A percentile compares a stretch with the other conserved stretches of the same genome.
Conservation (phyloP, 2,888 invertebrate genomes). For the Pocota personata region DNA sequence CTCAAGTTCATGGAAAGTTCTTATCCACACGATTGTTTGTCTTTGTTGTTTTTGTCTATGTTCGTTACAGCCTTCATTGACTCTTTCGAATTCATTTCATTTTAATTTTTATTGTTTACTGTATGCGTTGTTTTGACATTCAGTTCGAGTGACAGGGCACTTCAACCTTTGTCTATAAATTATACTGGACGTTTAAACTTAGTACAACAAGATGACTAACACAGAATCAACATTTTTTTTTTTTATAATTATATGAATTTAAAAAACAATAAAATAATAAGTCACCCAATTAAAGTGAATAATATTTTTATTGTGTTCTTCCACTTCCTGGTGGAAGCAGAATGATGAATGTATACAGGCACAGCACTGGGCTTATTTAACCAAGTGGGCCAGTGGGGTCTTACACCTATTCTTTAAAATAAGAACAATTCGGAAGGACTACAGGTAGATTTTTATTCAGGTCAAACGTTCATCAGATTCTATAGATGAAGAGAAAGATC, state of each 20-base stretch:
- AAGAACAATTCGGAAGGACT: no score
- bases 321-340: constrained; percentile 7
- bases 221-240: neutral
- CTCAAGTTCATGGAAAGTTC: constrained; percentile 35
- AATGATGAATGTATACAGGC: neutral
- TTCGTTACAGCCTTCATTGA: neutral
- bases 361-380: no score
- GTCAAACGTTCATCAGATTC: no score
- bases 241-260: constrained; percentile 30
- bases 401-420: no score
- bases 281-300: neutral
- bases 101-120: neutral
- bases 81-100: neutral
- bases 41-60: neutral
- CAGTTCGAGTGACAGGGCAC: constrained; percentile 38
- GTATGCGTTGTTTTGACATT: constrained; percentile 31
- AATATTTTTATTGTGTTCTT: neutral
- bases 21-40: neutral
- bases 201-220: neutral
- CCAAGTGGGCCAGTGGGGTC: no score
- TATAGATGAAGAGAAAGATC: no score
- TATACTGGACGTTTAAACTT: constrained; percentile 19
- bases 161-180: neutral
- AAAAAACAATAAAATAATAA: no score
- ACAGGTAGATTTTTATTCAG: no score